A percentile compares a stretch with the other conserved stretches of the same genome.
These are phyloP conservation scores for Okamejei kenojei DNA, from an alignment of 2,797 vertebrate genomes.

Conservation along the genomic window DNA sequence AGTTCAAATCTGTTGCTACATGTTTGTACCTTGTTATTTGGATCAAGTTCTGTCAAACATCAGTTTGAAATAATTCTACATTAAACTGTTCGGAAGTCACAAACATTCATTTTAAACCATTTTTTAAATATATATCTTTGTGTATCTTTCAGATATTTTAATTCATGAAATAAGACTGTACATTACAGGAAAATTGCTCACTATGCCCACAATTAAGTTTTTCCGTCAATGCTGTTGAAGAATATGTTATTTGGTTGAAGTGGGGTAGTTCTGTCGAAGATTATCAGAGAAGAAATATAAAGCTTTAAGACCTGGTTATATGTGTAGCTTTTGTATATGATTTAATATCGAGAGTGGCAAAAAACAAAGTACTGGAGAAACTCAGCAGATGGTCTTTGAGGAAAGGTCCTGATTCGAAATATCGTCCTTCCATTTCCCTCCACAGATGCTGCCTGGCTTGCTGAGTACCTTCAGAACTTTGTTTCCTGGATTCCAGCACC, in stretches of 20 bases:
- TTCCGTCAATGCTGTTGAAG: not conserved
- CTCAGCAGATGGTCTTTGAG: no score
- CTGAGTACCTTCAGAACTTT: no score
- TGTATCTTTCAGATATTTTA: not conserved
- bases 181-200: not conserved
- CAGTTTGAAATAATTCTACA: not conserved
- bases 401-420: no score
- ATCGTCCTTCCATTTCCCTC: no score
- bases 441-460: no score
- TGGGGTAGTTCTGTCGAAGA: not conserved
- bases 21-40: not conserved
- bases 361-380: no score
- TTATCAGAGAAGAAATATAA: constrained; percentile 2
- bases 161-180: not conserved
- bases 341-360: not conserved
- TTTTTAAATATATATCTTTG: not conserved
- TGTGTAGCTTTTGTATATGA: no score
- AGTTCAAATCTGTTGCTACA: not conserved
- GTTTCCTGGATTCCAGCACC: no score
- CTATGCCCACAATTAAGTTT: not conserved
- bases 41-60: not conserved
- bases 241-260: constrained; percentile 1
- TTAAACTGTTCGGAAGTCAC: not conserved
- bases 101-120: not conserved
- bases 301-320: not conserved